Base-by-base conservation (phyloP, 2,797 vertebrate species). In the Tolypeutes matacus region DNA sequence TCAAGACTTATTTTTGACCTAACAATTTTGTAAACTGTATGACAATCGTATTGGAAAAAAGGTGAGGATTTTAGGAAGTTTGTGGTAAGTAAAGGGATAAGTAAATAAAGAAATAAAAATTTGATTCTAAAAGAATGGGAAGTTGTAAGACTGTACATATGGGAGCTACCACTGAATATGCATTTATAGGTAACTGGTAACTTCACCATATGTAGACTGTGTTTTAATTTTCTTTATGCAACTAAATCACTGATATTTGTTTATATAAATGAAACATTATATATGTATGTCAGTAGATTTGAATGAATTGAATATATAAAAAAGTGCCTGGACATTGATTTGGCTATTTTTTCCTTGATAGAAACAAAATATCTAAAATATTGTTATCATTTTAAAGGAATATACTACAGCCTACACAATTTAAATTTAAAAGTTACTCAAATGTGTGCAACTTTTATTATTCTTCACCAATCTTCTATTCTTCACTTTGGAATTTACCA, bases 351-450 rank as follows among this genome's bases (percentile, higher is more conserved):
- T 94, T 92, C n/a, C 76, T 91, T 34, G 29, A n/a, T 36, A 77
- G n/a, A 95, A 90, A 70, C 3, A 36, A 42, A 2, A 80, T 83
- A 80, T 69, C 39, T 31, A 88, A 95, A 95, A 25, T 27, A n/a
- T 5, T 89, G 60, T 34, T 20, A 72, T 39, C 3, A 65, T 95
- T 89, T 93, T 86, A 23, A 65, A 84, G 88, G 7, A 64, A 77
- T 84, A 42, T 93, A 20, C 25, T 85, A 77, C 5, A 84, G 29
- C 62, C 75, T 60, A 87, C 49, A 86, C 6, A 77, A 11, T 95
- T 88, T 94, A 25, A 94, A 89, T 86, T 94, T 78, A 46, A 87
- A 94, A 89, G 34, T 80, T n/a, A 93, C 29, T 78, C 39, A 93
- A 93, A 86, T 75, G 56, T 85, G 60, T 84, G 56, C 46, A 86